Percentiles rank a stretch among this genome's conserved stretches.
Evolutionary conservation across 23 tunicate species (phyloP).

Genomic region (Ascidia mentula): DNA sequence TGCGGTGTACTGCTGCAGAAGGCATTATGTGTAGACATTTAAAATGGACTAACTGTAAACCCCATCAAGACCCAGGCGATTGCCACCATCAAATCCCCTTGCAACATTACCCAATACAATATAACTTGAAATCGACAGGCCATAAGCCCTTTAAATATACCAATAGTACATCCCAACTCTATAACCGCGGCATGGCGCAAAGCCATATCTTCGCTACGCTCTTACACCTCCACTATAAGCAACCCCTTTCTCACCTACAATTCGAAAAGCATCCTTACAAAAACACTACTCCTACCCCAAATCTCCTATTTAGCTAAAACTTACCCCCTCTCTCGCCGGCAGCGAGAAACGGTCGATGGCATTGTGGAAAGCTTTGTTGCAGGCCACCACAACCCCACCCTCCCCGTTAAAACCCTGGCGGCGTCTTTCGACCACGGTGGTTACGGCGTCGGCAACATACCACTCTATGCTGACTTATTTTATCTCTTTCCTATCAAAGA

Average conservation of each 20-base stretch:
- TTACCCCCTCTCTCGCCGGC: not conserved
- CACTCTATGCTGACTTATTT: not conserved
- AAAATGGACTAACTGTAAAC: not conserved
- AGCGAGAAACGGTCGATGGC: slow-evolving; percentile 4
- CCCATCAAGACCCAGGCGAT: not conserved
- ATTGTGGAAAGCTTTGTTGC: not conserved
- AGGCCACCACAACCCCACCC: slow-evolving; percentile 8
- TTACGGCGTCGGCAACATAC: no score
- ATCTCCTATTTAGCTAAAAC: not conserved
- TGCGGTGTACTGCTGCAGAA: no score
- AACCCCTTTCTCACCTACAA: not conserved
- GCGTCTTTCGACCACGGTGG: no score
- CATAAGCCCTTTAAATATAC: not conserved
- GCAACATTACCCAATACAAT: not conserved
- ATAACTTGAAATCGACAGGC: not conserved
- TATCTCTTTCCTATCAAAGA: not conserved
- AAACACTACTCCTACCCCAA: not conserved
- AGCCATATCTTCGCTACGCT: no score
- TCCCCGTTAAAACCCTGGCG: not conserved
- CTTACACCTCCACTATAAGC: not conserved
- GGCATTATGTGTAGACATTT: no score
- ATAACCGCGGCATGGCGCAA: not conserved
- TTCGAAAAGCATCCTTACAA: not conserved
- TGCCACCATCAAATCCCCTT: not conserved
- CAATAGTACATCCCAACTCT: not conserved